phyloP scores from a whole-genome alignment of 2,797 vertebrate genomes.

The Enteromius viviparus region DNA sequence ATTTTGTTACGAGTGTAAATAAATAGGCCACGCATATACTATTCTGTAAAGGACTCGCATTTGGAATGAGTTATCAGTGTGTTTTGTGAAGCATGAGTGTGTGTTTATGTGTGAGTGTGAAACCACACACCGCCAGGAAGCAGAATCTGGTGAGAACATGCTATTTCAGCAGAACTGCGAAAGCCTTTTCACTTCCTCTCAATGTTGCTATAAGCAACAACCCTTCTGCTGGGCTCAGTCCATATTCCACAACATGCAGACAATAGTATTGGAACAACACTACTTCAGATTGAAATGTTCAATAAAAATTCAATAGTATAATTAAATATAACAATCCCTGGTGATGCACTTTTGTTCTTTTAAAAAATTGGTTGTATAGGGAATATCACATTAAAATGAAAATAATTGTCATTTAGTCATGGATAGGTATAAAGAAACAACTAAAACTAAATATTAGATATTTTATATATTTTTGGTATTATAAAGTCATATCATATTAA shows the following conservation, averaged over 20 bases:
- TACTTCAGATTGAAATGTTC: too few species aligned
- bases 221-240: background rate
- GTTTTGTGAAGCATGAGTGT: background rate
- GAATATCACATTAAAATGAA: background rate
- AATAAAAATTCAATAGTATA: background rate
- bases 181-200: conserved; percentile 46
- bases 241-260: background rate
- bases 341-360: background rate
- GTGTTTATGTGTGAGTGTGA: conserved; percentile 28
- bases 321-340: background rate
- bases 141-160: conserved; percentile 37
- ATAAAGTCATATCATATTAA: background rate
- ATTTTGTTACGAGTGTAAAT: background rate
- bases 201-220: conserved; percentile 24
- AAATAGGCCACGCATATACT: background rate
- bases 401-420: background rate
- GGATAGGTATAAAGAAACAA: background rate
- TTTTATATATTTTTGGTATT: background rate
- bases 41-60: background rate
- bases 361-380: background rate
- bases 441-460: background rate
- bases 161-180: conserved; percentile 37
- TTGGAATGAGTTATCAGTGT: background rate
- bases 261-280: background rate
- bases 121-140: conserved; percentile 52